Evolutionary conservation across 2,888 invertebrate species (phyloP), one percentile per base, ranked within the genome.

Genomic region (Xanthorhoe spadicearia): DNA sequence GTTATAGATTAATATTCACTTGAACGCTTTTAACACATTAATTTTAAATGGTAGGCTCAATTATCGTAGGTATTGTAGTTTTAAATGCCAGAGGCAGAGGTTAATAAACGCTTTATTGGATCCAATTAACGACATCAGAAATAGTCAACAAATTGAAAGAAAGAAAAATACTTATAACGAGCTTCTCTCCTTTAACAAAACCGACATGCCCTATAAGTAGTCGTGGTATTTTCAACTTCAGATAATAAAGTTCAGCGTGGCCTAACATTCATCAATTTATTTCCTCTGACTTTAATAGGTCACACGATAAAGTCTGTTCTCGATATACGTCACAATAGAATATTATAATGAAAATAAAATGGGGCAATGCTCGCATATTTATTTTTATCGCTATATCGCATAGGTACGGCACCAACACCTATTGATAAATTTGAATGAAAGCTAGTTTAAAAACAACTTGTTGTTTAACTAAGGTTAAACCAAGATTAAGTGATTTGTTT

Each of bases 91-190:
- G 1, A n/a, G 17, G 17, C 38, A 1, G 56, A 28, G 46, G 63
- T 52, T 43, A 63, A 52, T 56, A 38, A 32, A 66, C 61, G 48
- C 38, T 61, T 53, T 35, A 66, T 53, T 66, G 52, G 15, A 46
- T 35, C 15, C 49, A 57, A 66, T 66, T 52, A 57, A 52, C 23
- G 50, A 43, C 17, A 35, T 43, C 13, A 15, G 48, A 17, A 8
- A 48, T 8, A 8, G 48, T 17, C 3, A 17, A 48, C 2, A 13
- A 17, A 48, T 13, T n/a, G n/a, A n/a, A n/a, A n/a, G n/a, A n/a
- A n/a, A 15, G 7, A 17, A 48, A 48, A 17, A 13, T 1, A 0
- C 6, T 17, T 17, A 6, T 7, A 48, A 13, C 48, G 48, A 43
- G 38, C 38, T 38, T 8, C 0, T 18, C 2, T 49, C 15, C 49